Evolutionary conservation across 2,888 invertebrate genomes (phyloP).

Genomic region (Hofmannophila pseudospretella): DNA sequence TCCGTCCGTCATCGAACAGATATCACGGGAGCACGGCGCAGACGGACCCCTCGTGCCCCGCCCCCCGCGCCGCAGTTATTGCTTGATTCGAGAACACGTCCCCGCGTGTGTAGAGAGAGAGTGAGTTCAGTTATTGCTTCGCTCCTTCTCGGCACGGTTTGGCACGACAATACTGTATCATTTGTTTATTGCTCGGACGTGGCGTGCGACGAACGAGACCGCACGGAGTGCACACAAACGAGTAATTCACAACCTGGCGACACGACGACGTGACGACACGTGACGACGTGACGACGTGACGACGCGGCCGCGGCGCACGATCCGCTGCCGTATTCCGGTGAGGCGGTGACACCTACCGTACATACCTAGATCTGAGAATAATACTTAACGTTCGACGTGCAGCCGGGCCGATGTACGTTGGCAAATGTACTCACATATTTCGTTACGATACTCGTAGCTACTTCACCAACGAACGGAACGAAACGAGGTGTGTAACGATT

Average conservation of each 20-base stretch:
- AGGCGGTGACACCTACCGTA: background rate
- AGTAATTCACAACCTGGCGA: background rate
- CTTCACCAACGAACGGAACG: conserved; percentile 8
- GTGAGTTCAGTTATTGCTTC: conserved; percentile 56
- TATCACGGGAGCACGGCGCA: background rate
- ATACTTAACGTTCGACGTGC: background rate
- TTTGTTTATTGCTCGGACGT: background rate
- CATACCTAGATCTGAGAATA: background rate
- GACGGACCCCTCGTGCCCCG: too few species aligned
- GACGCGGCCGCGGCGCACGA: too few species aligned
- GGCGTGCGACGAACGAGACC: background rate
- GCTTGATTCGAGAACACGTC: too few species aligned
- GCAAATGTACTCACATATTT: conserved; percentile 2
- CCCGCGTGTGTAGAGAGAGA: conserved; percentile 1
- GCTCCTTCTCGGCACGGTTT: conserved; percentile 39
- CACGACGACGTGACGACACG: too few species aligned
- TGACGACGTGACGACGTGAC: background rate
- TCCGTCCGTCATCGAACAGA: background rate
- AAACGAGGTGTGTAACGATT: conserved; percentile 50
- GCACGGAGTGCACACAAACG: background rate
- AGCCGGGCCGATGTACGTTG: background rate
- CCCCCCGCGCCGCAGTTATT: too few species aligned
- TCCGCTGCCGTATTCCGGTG: too few species aligned
- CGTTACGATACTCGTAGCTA: background rate
- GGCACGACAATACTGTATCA: conserved; percentile 49